These are phyloP conservation scores for Brachyptera risi DNA, from an alignment of 2,888 invertebrate species.

Conservation along the genomic window DNA sequence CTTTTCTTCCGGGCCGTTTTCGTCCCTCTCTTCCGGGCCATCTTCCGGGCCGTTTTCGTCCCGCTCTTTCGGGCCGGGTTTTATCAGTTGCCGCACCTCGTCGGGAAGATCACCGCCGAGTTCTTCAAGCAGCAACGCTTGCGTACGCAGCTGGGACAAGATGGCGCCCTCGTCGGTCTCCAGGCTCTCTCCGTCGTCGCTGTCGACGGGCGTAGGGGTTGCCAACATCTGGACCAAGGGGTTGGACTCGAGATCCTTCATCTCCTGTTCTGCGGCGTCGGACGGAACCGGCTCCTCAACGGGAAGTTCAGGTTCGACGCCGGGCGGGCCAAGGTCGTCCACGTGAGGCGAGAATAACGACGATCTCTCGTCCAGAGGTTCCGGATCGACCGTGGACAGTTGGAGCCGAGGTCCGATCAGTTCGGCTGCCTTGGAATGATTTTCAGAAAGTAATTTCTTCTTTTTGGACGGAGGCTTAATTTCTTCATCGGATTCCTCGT, in stretches of 20 bases:
- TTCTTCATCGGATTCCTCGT: slow-evolving; percentile 51
- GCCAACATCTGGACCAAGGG: neutral
- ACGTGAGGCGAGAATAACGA: neutral
- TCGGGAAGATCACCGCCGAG: slow-evolving; percentile 52
- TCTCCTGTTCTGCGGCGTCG: neutral
- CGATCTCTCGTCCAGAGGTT: neutral
- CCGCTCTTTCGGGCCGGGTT: slow-evolving; percentile 9
- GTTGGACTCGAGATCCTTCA: neutral
- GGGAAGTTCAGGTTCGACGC: neutral
- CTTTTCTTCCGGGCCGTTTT: too few species aligned
- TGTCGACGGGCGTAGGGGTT: slow-evolving; percentile 1
- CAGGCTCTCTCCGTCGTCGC: too few species aligned
- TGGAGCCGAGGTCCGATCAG: neutral
- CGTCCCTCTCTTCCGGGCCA: slow-evolving; percentile 27
- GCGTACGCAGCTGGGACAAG: slow-evolving; percentile 50
- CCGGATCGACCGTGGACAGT: neutral
- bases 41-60: neutral
- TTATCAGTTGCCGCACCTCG: slow-evolving; percentile 41
- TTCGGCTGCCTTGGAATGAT: neutral
- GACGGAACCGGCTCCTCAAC: neutral
- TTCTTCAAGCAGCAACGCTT: slow-evolving; percentile 52
- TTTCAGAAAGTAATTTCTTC: neutral
- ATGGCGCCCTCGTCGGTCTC: slow-evolving; percentile 53
- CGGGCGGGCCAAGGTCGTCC: slow-evolving; percentile 3
- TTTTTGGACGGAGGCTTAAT: neutral